Percentiles rank a stretch among this genome's conserved stretches.
These are phyloP conservation scores for Caenorhabditis angaria DNA, from an alignment of 2,888 invertebrate species.

Conservation along the genomic window DNA sequence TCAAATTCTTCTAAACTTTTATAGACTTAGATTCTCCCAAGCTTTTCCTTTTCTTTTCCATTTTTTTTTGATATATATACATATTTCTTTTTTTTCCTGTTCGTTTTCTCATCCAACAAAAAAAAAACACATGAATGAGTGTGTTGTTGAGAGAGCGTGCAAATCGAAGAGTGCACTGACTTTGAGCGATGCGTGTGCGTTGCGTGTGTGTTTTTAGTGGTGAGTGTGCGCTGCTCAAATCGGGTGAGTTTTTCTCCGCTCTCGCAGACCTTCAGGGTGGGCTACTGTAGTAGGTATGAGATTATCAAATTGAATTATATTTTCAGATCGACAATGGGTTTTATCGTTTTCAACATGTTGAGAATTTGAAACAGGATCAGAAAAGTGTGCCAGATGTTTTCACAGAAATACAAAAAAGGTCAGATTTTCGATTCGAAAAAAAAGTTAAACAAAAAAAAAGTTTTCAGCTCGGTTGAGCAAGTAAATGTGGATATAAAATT, in stretches of 20 bases:
- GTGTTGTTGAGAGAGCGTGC: background rate
- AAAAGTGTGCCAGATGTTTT: background rate
- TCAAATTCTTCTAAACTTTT: too few species aligned
- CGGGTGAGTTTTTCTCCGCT: constrained; percentile 14
- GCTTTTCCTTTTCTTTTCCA: too few species aligned
- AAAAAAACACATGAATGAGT: background rate
- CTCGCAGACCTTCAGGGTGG: background rate
- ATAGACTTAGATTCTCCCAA: too few species aligned
- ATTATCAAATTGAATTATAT: background rate
- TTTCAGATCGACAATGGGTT: constrained; percentile 51
- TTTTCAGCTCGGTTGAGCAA: background rate
- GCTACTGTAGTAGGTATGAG: background rate
- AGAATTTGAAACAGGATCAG: constrained; percentile 3
- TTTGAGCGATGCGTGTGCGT: constrained; percentile 41
- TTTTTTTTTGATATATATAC: too few species aligned
- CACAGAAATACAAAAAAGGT: background rate
- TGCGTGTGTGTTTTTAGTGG: constrained; percentile 14
- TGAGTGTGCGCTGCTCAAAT: constrained; percentile 12
- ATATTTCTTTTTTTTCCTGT: too few species aligned
- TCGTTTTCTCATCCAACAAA: too few species aligned
- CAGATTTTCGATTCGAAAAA: too few species aligned
- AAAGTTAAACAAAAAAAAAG: background rate
- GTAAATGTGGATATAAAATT: constrained; percentile 22
- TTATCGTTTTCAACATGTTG: constrained; percentile 40
- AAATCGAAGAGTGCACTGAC: constrained; percentile 20